Base-by-base conservation (phyloP, 1,140 invertebrate species). In the Galleria mellonella region DNA sequence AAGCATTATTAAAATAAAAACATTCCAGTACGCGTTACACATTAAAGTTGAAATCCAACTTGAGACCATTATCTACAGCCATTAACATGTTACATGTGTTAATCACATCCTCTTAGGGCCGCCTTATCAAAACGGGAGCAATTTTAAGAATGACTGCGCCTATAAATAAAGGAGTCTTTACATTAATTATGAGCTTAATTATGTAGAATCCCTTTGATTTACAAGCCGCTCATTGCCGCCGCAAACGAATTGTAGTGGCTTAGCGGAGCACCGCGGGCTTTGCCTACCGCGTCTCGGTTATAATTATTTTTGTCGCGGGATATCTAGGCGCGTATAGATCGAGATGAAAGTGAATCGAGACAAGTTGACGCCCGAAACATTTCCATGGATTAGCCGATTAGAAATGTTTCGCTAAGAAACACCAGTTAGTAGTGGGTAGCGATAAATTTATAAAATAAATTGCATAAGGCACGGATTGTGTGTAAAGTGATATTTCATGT, bases 151-250 rank as follows among this genome's bases (percentile, higher is more conserved):
- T 77, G 76, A 75, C 62, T 71, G 61, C 56, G 66, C 52, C 72
- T 74, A 79, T 82, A 84, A 84, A 84, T 83, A 83, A 84, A 68
- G 55, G 59, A 70, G 72, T 68, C 72, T 77, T 77, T 83, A 79
- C 78, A 82, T 83, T 81, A 81, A 85, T 83, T 84, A 78, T 84
- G 66, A 72, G 74, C 74, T 84, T 81, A 81, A 84, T 85, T 81
- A 82, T 79, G 70, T 77, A 69, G 76, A 81, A 77, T 81, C 81
- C 76, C 76, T 83, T 84, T 84, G 81, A 84, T 84, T 83, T 83
- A 84, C 72, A 79, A 74, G 73, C 63, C 71, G 65, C 72, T 74
- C 72, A 70, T 65, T 71, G 76, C 74, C 68, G 69, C 78, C 71
- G 72, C 76, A 70, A 79, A 79, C 74, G 72, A 77, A 79, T 71